Percentiles rank a stretch among this genome's conserved stretches.
These are phyloP conservation scores for Rhinogobio ventralis DNA, from an alignment of 2,797 vertebrate genomes.

Conservation along the genomic window DNA sequence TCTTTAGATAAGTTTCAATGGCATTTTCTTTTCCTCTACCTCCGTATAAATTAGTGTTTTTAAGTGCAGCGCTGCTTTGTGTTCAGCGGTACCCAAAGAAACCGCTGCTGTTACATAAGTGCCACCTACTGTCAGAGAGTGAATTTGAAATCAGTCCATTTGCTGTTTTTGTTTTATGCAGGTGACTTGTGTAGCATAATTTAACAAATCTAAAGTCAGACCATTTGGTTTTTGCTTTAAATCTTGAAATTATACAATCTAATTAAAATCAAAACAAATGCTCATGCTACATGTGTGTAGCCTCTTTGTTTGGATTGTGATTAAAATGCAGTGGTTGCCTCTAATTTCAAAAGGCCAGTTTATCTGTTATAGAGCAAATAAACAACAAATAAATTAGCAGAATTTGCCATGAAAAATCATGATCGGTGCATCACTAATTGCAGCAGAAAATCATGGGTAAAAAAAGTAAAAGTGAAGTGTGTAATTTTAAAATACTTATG, in stretches of 20 bases:
- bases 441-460: slow-evolving; percentile 11
- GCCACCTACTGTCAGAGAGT: neutral
- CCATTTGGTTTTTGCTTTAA: neutral
- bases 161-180: neutral
- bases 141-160: neutral
- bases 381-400: neutral
- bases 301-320: neutral
- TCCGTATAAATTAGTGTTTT: neutral
- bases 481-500: neutral
- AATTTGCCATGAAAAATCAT: neutral
- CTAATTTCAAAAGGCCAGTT: no score
- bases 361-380: no score
- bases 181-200: neutral
- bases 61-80: neutral
- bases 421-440: slow-evolving; percentile 5
- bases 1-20: neutral
- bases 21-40: neutral
- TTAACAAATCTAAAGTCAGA: neutral
- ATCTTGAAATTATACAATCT: neutral
- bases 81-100: neutral
- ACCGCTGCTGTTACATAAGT: neutral
- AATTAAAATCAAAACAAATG: neutral
- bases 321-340: neutral
- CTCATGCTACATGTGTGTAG: neutral
- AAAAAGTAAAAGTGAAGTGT: slow-evolving; percentile 14